Conservation (phyloP, 2,113 vertebrate species). For the Notarius lentiginosus region DNA sequence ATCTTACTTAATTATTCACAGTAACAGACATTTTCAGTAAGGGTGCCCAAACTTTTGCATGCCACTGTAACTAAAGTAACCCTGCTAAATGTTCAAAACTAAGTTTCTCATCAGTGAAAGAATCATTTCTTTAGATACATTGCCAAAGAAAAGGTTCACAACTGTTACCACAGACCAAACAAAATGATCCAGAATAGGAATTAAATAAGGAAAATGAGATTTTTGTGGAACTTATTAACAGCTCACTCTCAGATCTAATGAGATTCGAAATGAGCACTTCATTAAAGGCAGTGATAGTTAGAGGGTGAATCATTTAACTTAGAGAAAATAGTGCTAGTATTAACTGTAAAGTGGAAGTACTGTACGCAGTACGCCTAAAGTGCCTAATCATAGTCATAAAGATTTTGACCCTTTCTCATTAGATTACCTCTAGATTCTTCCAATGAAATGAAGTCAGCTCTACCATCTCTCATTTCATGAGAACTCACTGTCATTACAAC, state of each 20-base stretch:
- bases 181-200: neutral
- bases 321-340: neutral
- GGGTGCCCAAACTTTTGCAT: no score
- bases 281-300: conserved; percentile 16
- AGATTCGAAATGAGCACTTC: conserved; percentile 4
- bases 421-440: neutral
- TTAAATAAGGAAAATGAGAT: neutral
- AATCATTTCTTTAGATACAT: neutral
- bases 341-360: conserved; percentile 1
- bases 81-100: neutral
- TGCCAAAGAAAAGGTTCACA: neutral
- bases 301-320: neutral
- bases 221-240: neutral
- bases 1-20: no score
- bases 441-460: neutral
- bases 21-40: no score
- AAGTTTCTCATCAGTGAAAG: neutral
- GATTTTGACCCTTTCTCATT: neutral
- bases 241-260: neutral
- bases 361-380: neutral
- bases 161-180: neutral
- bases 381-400: neutral
- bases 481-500: neutral
- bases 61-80: neutral
- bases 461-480: neutral